phyloP scores from a whole-genome alignment of 2,113 vertebrate genomes.

The Thymallus thymallus region DNA sequence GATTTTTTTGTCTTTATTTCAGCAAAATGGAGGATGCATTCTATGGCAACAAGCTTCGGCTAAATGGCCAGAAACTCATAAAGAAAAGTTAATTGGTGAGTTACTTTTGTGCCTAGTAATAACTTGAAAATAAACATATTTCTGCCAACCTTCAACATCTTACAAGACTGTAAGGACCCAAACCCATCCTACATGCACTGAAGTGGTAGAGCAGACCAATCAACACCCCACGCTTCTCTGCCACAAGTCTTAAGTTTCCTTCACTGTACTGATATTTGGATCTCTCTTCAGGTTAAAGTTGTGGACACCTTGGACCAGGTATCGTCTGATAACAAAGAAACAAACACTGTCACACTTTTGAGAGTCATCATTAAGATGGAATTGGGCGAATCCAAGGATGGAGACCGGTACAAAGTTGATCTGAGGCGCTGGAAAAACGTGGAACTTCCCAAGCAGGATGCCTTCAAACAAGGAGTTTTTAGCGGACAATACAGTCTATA shows the following conservation, averaged over 20 bases:
- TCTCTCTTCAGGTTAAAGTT: constrained; percentile 82
- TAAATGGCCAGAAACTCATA: constrained; percentile 91
- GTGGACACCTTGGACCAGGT: constrained; percentile 89
- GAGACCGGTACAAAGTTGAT: constrained; percentile 81
- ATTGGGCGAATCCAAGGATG: constrained; percentile 71
- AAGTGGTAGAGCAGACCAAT: too few relatives aligned
- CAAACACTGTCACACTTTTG: constrained; percentile 82
- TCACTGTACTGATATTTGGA: too few relatives aligned
- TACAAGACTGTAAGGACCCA: too few relatives aligned
- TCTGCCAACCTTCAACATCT: neutral
- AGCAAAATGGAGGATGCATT: constrained; percentile 97
- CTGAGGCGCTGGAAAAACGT: constrained; percentile 89
- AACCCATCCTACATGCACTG: too few relatives aligned
- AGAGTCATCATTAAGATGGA: constrained; percentile 81
- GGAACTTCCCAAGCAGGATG: constrained; percentile 78
- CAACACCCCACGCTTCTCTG: too few relatives aligned
- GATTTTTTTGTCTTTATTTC: constrained; percentile 31
- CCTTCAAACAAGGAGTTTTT: constrained; percentile 65
- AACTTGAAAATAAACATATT: too few relatives aligned
- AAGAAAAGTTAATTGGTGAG: constrained; percentile 97
- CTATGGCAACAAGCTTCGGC: constrained; percentile 86
- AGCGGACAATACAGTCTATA: neutral
- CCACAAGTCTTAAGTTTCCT: too few relatives aligned
- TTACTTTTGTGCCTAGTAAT: constrained; percentile 4
- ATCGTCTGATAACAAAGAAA: constrained; percentile 78